Conservation (phyloP, 2,113 vertebrate genomes). For the Apodemus speciosus region DNA sequence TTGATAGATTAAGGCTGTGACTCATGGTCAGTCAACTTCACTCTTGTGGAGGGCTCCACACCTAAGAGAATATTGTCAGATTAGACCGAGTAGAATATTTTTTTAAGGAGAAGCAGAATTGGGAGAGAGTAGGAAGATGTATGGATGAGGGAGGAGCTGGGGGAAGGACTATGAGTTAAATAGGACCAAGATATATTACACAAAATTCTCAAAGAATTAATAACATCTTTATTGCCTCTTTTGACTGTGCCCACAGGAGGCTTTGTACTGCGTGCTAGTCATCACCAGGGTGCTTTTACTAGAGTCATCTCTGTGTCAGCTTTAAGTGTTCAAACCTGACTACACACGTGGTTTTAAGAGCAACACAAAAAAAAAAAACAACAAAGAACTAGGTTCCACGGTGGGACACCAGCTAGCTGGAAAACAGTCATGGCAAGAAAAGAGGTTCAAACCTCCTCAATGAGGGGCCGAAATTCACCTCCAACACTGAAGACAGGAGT, state of each 20-base stretch:
- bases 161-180: background rate
- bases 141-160: background rate
- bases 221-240: background rate
- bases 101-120: background rate
- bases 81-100: background rate
- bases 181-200: background rate
- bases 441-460: background rate
- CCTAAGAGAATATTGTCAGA: background rate
- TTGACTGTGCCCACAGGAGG: background rate
- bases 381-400: background rate
- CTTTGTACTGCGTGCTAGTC: background rate
- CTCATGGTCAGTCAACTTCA: background rate
- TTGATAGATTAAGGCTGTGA: background rate
- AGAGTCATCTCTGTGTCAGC: background rate
- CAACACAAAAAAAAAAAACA: background rate
- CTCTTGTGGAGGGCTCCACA: background rate
- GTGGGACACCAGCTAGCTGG: background rate
- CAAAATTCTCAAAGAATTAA: background rate
- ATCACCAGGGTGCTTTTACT: slow-evolving; percentile 42
- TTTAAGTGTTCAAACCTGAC: slow-evolving; percentile 44
- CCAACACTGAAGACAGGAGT: background rate
- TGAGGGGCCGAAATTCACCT: slow-evolving; percentile 31
- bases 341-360: background rate
- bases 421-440: background rate
- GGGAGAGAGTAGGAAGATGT: background rate